These are phyloP conservation scores for Chiroxiphia lanceolata DNA, from an alignment of 2,797 vertebrate genomes.

Conservation along the genomic window DNA sequence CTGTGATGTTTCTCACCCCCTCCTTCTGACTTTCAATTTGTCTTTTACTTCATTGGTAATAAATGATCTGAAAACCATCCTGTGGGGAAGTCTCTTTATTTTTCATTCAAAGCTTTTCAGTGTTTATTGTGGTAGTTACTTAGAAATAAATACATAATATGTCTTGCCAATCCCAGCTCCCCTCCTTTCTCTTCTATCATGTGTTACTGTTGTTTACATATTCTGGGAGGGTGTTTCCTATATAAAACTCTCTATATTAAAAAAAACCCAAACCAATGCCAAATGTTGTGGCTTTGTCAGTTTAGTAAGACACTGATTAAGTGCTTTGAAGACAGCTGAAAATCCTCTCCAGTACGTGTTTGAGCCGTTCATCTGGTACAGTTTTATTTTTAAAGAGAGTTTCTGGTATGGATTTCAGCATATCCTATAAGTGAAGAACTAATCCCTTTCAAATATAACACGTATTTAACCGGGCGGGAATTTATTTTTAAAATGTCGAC, in stretches of 20 bases:
- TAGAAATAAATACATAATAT: background rate
- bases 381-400: background rate
- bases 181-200: background rate
- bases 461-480: background rate
- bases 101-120: background rate
- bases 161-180: background rate
- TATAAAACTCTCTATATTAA: background rate
- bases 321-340: constrained; percentile 7
- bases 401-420: background rate
- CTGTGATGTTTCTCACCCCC: constrained; percentile 7
- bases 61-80: constrained; percentile 70
- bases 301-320: background rate
- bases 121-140: background rate
- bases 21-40: constrained; percentile 31
- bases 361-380: background rate
- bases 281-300: background rate
- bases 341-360: background rate
- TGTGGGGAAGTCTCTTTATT: background rate
- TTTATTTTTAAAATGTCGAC: background rate
- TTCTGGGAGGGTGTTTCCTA: background rate
- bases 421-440: background rate
- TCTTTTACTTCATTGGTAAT: constrained; percentile 73
- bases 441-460: background rate
- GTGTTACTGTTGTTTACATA: background rate
- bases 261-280: background rate